These are phyloP conservation scores for Cryptoleucopteryx plumbea DNA, from an alignment of 2,113 vertebrate species.

Conservation along the genomic window DNA sequence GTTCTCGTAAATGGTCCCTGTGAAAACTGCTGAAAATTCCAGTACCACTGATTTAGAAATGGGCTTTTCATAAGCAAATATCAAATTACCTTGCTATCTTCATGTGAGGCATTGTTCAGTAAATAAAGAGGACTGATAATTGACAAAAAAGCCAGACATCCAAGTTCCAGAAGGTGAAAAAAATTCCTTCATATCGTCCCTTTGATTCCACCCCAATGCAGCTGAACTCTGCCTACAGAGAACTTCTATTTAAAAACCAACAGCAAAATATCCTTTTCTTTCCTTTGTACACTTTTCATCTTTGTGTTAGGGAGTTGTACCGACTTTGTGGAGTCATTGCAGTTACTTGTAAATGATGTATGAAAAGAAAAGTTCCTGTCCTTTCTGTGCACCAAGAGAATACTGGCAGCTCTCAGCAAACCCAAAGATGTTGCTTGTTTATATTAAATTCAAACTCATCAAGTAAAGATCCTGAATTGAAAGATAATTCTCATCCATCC, in stretches of 20 bases:
- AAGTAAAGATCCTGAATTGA: background rate
- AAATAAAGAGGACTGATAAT: constrained; percentile 23
- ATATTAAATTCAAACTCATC: background rate
- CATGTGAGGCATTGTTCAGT: background rate
- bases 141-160: constrained; percentile 27
- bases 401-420: background rate
- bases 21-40: constrained; percentile 9
- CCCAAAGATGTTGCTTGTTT: background rate
- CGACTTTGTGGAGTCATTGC: constrained; percentile 39
- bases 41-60: background rate
- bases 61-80: constrained; percentile 26
- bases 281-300: constrained; percentile 18
- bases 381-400: background rate
- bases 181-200: background rate
- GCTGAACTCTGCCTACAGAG: constrained; percentile 28
- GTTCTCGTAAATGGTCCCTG: background rate
- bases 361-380: constrained; percentile 24
- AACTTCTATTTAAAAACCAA: constrained; percentile 38
- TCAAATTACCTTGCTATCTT: constrained; percentile 11
- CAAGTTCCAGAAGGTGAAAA: constrained; percentile 14
- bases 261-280: constrained; percentile 18
- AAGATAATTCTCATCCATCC: background rate
- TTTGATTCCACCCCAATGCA: constrained; percentile 23
- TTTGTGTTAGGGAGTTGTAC: constrained; percentile 12
- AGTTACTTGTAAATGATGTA: constrained; percentile 55